A percentile compares a stretch with the other conserved stretches of the same genome.
Conservation (phyloP, 2,888 invertebrate genomes). For the Melipona bicolor region DNA sequence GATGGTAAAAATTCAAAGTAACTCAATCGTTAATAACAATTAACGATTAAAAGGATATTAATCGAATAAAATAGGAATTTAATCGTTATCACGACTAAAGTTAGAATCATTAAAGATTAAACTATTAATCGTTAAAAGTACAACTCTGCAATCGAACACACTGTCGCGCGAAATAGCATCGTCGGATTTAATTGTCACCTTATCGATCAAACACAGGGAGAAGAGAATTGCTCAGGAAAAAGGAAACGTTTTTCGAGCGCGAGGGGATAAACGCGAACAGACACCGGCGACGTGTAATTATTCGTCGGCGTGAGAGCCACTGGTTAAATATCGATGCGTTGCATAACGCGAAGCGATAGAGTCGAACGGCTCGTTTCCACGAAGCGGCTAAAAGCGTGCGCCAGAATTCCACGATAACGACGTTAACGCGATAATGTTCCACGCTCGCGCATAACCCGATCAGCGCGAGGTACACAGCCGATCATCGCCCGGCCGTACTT, state of each 20-base stretch:
- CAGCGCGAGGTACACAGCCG: not conserved
- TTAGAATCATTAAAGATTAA: no score
- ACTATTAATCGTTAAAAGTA: no score
- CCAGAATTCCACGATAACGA: constrained; percentile 39
- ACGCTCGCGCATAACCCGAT: constrained; percentile 17
- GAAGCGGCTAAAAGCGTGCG: constrained; percentile 35
- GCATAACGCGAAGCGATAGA: constrained; percentile 60
- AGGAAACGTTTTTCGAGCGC: not conserved
- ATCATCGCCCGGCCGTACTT: not conserved
- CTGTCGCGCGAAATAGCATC: no score
- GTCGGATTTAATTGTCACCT: no score
- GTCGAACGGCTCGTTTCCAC: constrained; percentile 41
- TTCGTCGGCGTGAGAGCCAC: constrained; percentile 26
- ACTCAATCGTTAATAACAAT: no score
- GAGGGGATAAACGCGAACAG: not conserved
- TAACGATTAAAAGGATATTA: no score
- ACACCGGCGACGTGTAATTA: not conserved
- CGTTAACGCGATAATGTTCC: constrained; percentile 46
- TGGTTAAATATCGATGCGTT: constrained; percentile 64
- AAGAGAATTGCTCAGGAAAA: no score
- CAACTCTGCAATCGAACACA: no score
- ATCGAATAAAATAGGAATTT: no score
- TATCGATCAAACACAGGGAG: not conserved
- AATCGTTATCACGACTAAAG: no score
- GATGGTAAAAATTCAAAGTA: no score